These are phyloP conservation scores for Huso huso DNA, from an alignment of 2,797 vertebrate genomes.

Conservation along the genomic window DNA sequence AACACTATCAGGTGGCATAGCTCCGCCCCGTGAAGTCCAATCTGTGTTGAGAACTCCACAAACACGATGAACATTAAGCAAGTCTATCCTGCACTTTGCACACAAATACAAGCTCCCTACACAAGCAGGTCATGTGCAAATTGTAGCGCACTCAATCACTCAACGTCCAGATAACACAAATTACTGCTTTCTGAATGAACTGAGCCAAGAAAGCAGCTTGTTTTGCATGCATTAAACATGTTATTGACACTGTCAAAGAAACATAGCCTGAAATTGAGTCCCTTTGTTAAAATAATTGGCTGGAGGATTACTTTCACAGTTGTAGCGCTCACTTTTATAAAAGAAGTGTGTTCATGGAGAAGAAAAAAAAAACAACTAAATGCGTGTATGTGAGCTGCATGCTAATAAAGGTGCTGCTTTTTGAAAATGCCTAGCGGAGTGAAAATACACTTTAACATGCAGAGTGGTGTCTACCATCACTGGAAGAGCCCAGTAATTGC, in stretches of 20 bases:
- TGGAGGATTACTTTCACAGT: conserved; percentile 23
- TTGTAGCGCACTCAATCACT: conserved; percentile 8
- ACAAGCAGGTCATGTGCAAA: not conserved
- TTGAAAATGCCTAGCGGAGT: conserved; percentile 29
- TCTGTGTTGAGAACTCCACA: not conserved
- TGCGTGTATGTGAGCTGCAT: conserved; percentile 27
- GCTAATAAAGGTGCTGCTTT: conserved; percentile 34
- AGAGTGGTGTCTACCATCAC: conserved; percentile 27
- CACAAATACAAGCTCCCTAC: not conserved
- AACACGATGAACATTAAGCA: conserved; percentile 3
- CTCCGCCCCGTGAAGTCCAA: too few species aligned
- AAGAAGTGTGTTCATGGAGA: not conserved
- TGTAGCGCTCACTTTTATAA: conserved; percentile 2
- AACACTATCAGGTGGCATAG: too few species aligned
- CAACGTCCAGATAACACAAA: conserved; percentile 18
- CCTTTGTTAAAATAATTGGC: conserved; percentile 18
- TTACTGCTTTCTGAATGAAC: not conserved
- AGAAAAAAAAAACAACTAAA: conserved; percentile 18
- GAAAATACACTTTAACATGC: conserved; percentile 28
- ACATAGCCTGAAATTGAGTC: conserved; percentile 26
- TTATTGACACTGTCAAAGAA: conserved; percentile 34
- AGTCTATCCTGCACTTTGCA: not conserved
- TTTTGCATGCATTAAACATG: conserved; percentile 38
- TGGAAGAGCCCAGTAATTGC: conserved; percentile 38
- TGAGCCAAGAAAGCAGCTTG: conserved; percentile 22